Evolutionary conservation across 2,113 vertebrate species (phyloP).

Genomic region (Mobula hypostoma): DNA sequence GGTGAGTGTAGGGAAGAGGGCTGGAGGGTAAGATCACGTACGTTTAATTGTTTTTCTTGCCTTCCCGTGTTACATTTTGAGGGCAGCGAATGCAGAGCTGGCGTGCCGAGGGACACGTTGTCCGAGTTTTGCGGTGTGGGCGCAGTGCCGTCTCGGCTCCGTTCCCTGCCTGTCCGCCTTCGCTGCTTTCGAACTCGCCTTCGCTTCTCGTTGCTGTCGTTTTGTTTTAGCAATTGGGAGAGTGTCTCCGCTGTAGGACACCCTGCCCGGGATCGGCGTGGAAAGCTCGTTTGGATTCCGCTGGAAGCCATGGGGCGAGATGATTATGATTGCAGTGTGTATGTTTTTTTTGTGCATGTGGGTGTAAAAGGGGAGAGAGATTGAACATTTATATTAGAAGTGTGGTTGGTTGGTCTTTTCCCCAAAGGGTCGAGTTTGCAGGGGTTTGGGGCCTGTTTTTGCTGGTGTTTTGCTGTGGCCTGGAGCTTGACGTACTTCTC

Average conservation of each 20-base stretch:
- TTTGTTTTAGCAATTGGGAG: not conserved
- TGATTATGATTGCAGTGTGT: conserved; percentile 2
- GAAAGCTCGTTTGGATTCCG: not conserved
- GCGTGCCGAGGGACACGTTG: not conserved
- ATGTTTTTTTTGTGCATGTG: not conserved
- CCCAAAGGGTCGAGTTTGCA: not conserved
- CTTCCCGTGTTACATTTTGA: not conserved
- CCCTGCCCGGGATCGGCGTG: not conserved
- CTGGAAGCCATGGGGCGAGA: not conserved
- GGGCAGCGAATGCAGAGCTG: not conserved
- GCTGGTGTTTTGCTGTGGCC: conserved; percentile 23
- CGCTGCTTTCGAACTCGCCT: not conserved
- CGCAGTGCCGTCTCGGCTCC: not conserved
- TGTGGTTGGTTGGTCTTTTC: not conserved
- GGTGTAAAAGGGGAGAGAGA: not conserved
- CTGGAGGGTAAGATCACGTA: not conserved
- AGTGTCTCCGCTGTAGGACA: not conserved
- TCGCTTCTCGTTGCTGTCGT: conserved; percentile 3
- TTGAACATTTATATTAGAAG: not conserved
- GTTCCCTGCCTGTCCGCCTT: not conserved
- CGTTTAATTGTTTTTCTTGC: not conserved
- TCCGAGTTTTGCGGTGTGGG: not conserved
- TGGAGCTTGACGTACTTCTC: conserved; percentile 17
- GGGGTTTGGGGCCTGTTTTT: not conserved
- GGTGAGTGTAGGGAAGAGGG: not conserved